Base-by-base conservation (phyloP, 1,140 invertebrate genomes). In the Hetaerina americana region DNA sequence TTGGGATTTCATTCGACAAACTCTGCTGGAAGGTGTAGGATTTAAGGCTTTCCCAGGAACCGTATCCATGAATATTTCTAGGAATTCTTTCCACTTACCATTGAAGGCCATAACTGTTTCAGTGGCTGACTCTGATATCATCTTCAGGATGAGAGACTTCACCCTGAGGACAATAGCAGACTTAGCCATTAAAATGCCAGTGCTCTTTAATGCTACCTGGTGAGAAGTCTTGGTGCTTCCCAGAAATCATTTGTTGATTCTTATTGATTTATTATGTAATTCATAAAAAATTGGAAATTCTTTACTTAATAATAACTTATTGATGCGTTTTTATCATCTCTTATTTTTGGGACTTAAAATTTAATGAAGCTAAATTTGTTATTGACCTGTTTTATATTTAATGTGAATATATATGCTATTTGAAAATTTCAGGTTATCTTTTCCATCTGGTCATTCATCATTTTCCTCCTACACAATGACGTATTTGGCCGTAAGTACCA, bases 391-490 rank as follows among this genome's bases (percentile, higher is more conserved):
- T n/a, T n/a, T n/a, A n/a, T n/a, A n/a, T n/a, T n/a, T n/a, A n/a
- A n/a, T n/a, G n/a, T n/a, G n/a, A n/a, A n/a, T n/a, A n/a, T n/a
- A n/a, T n/a, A n/a, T n/a, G n/a, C n/a, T n/a, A n/a, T n/a, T n/a
- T n/a, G n/a, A n/a, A n/a, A 75, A 49, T 84, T 84, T 75, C 80
- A 87, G 86, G 80, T 82, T 93, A 69, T 93, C 91, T 10, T 93
- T 93, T 81, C 90, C 91, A 67, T 92, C 90, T 71, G 91, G 91
- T 24, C 91, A 93, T 80, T 91, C 91, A 15, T 91, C 90, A 25
- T 92, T 92, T 81, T 88, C 90, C 22, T 88, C 89, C 73, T 92
- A 89, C 77, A 88, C 89, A 26, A 92, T 92, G 90, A 80, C 92
- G 66, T 92, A 90, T 81, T 85, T 91, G 77, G 86, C 86, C 76